Evolutionary conservation across 2,888 invertebrate species (phyloP).

Genomic region (Watsonalla binaria): DNA sequence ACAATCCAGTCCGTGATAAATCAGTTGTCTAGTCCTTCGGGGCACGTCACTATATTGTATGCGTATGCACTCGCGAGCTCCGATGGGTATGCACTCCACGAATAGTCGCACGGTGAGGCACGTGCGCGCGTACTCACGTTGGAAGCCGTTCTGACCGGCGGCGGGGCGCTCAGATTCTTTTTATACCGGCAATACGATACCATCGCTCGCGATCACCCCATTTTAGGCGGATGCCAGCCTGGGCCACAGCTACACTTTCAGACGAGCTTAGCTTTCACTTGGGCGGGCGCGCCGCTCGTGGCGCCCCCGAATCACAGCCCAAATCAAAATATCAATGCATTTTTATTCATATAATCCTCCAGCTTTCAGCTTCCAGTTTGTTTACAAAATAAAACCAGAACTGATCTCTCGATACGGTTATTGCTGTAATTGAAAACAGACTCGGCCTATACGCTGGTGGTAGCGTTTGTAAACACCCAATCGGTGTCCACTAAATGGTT

Average conservation of each 20-base stretch:
- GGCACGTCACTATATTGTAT: conserved; percentile 47
- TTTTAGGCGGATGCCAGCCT: conserved; percentile 75
- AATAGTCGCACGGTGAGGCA: conserved; percentile 40
- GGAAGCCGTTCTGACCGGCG: conserved; percentile 97
- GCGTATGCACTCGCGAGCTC: conserved; percentile 39
- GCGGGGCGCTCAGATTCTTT: conserved; percentile 83
- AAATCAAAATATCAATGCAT: neutral
- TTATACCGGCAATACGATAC: conserved; percentile 92
- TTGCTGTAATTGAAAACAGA: conserved; percentile 21
- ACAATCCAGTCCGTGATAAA: conserved; percentile 64
- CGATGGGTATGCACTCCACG: conserved; percentile 45
- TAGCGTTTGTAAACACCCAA: conserved; percentile 1
- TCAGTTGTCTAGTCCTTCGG: conserved; percentile 45
- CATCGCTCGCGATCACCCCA: conserved; percentile 72
- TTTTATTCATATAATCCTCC: conserved; percentile 7
- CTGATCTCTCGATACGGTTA: conserved; percentile 15
- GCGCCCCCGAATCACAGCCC: conserved; percentile 16
- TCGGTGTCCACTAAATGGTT: neutral
- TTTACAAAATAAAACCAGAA: conserved; percentile 33
- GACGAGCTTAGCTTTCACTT: conserved; percentile 75
- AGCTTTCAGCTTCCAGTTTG: conserved; percentile 11
- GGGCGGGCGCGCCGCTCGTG: conserved; percentile 32
- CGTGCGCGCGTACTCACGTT: conserved; percentile 89
- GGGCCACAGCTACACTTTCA: conserved; percentile 65
- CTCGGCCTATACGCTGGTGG: conserved; percentile 3